A percentile compares a stretch with the other conserved stretches of the same genome.
Evolutionary conservation across 2,888 invertebrate genomes (phyloP).

Genomic region (Phorcus lineatus): DNA sequence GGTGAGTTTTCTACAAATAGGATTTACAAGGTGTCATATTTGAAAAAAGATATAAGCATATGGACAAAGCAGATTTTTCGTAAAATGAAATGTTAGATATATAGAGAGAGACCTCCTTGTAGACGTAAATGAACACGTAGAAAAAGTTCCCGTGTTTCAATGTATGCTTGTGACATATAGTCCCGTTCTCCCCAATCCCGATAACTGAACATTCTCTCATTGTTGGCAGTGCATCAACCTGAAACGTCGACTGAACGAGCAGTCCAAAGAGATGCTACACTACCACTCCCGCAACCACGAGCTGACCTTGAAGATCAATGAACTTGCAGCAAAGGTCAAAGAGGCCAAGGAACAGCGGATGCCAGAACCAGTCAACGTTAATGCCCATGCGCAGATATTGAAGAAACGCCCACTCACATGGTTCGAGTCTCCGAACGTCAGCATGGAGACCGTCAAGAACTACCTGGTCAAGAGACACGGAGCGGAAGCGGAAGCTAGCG

Average conservation of each 20-base stretch:
- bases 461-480: neutral
- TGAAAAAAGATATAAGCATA: too few species aligned
- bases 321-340: neutral
- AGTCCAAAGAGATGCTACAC: conserved; percentile 8
- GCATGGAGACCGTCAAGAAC: neutral
- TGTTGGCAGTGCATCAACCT: neutral
- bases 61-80: too few species aligned
- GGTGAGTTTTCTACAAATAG: too few species aligned
- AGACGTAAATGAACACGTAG: too few species aligned
- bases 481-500: neutral
- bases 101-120: too few species aligned
- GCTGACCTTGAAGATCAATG: neutral
- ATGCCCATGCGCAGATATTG: neutral
- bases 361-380: neutral
- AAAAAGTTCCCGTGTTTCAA: too few species aligned
- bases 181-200: too few species aligned
- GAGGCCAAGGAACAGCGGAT: neutral
- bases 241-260: conserved; percentile 4
- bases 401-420: neutral
- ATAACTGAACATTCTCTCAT: neutral
- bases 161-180: too few species aligned
- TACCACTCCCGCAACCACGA: neutral
- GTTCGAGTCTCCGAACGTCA: neutral
- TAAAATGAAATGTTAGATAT: too few species aligned
- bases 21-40: too few species aligned